phyloP scores from a whole-genome alignment of 2,113 vertebrate species.

The Speoplatyrhinus poulsoni region DNA sequence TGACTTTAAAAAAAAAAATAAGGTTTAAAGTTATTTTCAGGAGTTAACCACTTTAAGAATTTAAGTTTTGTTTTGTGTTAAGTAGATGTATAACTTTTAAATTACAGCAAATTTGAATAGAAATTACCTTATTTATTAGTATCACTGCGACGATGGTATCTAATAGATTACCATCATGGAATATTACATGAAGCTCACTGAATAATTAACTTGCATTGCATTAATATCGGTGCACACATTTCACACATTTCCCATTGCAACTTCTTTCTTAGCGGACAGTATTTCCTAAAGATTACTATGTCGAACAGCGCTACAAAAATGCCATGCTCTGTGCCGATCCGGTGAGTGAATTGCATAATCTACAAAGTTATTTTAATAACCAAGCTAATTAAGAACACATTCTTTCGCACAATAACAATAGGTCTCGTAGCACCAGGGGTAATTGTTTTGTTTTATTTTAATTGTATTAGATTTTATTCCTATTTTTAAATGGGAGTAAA shows the following conservation, averaged over 20 bases:
- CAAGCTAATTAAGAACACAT: no score
- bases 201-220: not conserved
- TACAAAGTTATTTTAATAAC: not conserved
- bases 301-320: conserved; percentile 67
- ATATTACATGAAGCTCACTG: not conserved
- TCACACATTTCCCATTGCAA: conserved; percentile 4
- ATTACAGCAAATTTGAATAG: not conserved
- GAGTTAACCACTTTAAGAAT: not conserved
- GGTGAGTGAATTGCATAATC: conserved; percentile 60
- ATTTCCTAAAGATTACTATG: conserved; percentile 76
- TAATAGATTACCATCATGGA: no score
- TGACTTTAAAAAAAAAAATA: not conserved
- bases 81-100: not conserved
- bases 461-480: no score
- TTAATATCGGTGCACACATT: not conserved
- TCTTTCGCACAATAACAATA: no score
- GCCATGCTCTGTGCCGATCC: conserved; percentile 69
- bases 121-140: not conserved
- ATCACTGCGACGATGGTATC: no score
- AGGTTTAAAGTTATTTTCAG: not conserved
- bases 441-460: no score
- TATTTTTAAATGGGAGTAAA: no score
- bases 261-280: conserved; percentile 60
- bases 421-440: no score
- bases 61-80: no score